Percentiles rank a stretch among this genome's conserved stretches.
Evolutionary conservation across 2,888 invertebrate genomes (phyloP).

Genomic region (Lamellibrachia columna): DNA sequence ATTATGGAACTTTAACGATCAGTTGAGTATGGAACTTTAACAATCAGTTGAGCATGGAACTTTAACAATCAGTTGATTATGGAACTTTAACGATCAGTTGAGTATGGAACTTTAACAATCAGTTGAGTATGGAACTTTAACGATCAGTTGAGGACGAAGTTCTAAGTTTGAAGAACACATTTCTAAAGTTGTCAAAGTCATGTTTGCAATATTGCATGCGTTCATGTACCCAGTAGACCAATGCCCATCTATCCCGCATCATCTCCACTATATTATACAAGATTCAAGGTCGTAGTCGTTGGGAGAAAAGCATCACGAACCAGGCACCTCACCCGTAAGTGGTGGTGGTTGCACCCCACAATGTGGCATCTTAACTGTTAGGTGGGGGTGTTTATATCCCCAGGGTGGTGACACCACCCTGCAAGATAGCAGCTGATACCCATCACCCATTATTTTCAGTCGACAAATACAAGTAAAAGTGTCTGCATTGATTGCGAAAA

Average conservation of each 20-base stretch:
- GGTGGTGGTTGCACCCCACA: background rate
- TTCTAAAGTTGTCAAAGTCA: no score
- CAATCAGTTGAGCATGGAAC: no score
- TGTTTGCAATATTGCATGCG: no score
- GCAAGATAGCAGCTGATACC: background rate
- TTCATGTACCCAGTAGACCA: background rate
- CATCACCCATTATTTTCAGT: background rate
- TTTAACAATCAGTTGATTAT: no score
- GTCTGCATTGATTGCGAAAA: background rate
- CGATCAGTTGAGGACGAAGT: no score
- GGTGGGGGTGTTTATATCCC: background rate
- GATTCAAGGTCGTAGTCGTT: background rate
- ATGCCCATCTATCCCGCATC: background rate
- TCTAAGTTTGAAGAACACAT: no score
- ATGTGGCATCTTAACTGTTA: background rate
- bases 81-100: no score
- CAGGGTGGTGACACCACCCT: background rate
- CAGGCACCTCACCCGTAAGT: background rate
- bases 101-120: no score
- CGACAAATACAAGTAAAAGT: background rate
- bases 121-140: no score
- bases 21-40: no score
- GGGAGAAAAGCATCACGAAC: background rate
- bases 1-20: no score
- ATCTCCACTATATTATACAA: background rate